A percentile compares a stretch with the other conserved stretches of the same genome.
Evolutionary conservation across 35 echinoderm and acorn worm species (phyloP).

Genomic region (Lytechinus pictus): DNA sequence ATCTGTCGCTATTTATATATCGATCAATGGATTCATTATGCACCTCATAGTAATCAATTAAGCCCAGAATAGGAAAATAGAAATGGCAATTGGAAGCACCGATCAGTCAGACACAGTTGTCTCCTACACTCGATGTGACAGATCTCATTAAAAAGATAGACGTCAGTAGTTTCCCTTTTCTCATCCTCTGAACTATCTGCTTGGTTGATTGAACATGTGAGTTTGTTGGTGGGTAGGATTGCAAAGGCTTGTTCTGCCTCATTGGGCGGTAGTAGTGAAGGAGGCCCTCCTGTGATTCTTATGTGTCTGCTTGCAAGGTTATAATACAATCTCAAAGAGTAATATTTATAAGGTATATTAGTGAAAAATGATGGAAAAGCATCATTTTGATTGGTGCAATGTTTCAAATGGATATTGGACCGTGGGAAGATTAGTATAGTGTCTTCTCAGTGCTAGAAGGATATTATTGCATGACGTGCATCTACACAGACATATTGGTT

Average conservation of each 20-base stretch:
- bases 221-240: conserved; percentile 10
- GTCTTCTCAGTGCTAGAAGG: too few relatives aligned
- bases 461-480: too few relatives aligned
- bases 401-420: neutral
- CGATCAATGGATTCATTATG: neutral
- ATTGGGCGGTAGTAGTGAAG: neutral
- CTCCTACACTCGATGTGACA: neutral
- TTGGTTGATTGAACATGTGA: neutral
- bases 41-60: conserved; percentile 3
- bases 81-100: neutral
- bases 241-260: neutral
- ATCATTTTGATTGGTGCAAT: neutral
- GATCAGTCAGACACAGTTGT: neutral
- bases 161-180: neutral
- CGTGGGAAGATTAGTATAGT: neutral
- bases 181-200: neutral
- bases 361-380: neutral
- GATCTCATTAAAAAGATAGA: conserved; percentile 5
- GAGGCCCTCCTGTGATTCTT: neutral
- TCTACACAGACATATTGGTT: too few relatives aligned
- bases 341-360: neutral
- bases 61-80: neutral
- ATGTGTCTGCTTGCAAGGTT: neutral
- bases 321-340: neutral
- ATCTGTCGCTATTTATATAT: neutral